These are phyloP conservation scores for Siniperca chuatsi DNA, from an alignment of 2,113 vertebrate species.

Conservation along the genomic window DNA sequence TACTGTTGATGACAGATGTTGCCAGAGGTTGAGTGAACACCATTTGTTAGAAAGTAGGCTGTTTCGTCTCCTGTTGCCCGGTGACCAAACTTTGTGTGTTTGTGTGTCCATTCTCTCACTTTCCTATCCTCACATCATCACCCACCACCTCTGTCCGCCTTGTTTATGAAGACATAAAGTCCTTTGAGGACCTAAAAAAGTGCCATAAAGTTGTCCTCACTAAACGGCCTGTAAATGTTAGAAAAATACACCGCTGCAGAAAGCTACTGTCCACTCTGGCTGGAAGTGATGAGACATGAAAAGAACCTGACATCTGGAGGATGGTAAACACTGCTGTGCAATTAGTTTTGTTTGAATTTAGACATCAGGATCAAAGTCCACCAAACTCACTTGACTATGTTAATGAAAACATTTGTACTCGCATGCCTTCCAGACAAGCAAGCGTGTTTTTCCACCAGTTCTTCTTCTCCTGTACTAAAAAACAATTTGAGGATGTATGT, in stretches of 20 bases:
- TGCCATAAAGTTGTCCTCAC: conserved; percentile 44
- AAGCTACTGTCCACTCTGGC: background rate
- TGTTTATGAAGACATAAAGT: conserved; percentile 40
- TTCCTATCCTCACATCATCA: conserved; percentile 37
- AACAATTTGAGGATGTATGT: background rate
- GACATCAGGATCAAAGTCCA: background rate
- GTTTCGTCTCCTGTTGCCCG: conserved; percentile 46
- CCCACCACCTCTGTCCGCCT: conserved; percentile 23
- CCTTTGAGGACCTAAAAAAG: conserved; percentile 38
- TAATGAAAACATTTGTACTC: conserved; percentile 10
- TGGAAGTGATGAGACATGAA: background rate
- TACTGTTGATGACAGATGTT: conserved; percentile 11
- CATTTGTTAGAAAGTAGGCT: conserved; percentile 4
- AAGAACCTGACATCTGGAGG: background rate
- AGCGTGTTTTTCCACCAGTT: conserved; percentile 12
- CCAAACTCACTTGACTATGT: background rate
- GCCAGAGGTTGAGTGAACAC: background rate
- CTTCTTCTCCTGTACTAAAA: background rate
- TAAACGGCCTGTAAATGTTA: conserved; percentile 38
- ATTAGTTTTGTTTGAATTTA: conserved; percentile 3
- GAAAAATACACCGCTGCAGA: conserved; percentile 1
- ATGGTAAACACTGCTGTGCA: background rate
- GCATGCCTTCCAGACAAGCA: background rate
- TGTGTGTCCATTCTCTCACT: conserved; percentile 40
- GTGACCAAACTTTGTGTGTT: conserved; percentile 58